Evolutionary conservation across 2,113 vertebrate genomes (phyloP), one percentile per base, ranked within the genome.

Genomic region (Aleadryas rufinucha): DNA sequence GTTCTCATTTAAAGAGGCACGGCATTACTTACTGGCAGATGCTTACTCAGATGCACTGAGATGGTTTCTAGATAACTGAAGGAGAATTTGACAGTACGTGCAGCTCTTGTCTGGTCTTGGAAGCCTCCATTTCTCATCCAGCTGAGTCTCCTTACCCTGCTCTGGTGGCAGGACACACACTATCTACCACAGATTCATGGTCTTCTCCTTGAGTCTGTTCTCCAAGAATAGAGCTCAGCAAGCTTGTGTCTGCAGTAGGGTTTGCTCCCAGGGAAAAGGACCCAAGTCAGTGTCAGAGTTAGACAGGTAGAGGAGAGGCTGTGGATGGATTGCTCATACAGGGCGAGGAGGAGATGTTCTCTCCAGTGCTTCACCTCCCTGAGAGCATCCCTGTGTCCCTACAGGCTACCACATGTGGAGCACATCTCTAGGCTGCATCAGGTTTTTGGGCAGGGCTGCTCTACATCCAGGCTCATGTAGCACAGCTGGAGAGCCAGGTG

Each of bases 401-500:
- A 16, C 76, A 98, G 97, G 89, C 95, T 70, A 18, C 86, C 12
- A 26, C 93, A 26, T 23, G 86, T 41, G 37, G 69, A 20, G 89
- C 95, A 18, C 63, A 42, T 64, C 91, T 97, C 64, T 97, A 49
- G 5, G 41, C 77, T 54, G 83, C 60, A 1, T 20, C 64, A 2
- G 79, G 97, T 37, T 97, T 95, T 63, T 98, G 91, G 37, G 60
- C 86, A 7, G 95, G 83, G 12, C 97, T 98, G 13, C 74, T 97
- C 78, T 93, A 95, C 15, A 89, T 97, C 65, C 98, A 98, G 88
- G 95, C 96, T 45, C 98, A 39, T 57, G 84, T 98, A 91, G 92
- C 97, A 11, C 97, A 98, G 95, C 96, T 99, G 95, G 98, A 99
- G 95, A 97, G 97, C 87, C 98, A 99, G 98, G 99, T 99, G 74